A percentile compares a stretch with the other conserved stretches of the same genome.
phyloP scores from a whole-genome alignment of 2,113 vertebrate genomes.

The Lasiurus cinereus region DNA sequence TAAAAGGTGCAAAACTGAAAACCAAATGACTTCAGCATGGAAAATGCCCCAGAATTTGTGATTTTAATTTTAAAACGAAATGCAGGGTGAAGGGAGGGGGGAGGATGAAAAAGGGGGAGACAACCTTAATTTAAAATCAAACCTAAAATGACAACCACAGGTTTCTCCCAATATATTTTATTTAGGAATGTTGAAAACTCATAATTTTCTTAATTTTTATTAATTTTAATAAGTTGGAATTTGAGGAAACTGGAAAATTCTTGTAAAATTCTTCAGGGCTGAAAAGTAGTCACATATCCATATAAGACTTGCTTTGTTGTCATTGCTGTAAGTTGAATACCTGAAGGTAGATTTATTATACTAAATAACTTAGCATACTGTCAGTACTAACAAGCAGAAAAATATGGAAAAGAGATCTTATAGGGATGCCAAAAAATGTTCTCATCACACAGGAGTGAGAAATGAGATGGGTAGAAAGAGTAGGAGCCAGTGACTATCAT shows the following conservation, averaged over 20 bases:
- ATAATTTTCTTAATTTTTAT: not conserved
- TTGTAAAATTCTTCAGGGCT: constrained; percentile 21
- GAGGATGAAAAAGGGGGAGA: fast-evolving
- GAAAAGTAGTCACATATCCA: not conserved
- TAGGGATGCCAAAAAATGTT: not conserved
- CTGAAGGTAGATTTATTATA: not conserved
- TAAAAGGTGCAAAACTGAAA: constrained; percentile 60
- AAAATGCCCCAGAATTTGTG: constrained; percentile 51
- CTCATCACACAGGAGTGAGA: not conserved
- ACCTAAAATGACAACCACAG: constrained; percentile 11
- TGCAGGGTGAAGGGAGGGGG: too few relatives aligned
- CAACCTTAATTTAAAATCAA: constrained; percentile 56
- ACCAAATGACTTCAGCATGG: constrained; percentile 34
- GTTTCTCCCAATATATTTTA: constrained; percentile 39
- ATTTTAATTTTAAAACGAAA: constrained; percentile 69
- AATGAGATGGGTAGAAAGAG: not conserved
- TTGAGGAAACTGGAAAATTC: constrained; percentile 13
- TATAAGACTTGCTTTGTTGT: not conserved
- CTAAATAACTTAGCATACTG: not conserved
- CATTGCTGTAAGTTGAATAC: not conserved
- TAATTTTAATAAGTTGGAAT: constrained; percentile 50
- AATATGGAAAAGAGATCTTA: not conserved
- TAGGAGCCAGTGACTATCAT: not conserved
- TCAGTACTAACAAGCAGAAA: not conserved
- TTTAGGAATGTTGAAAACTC: not conserved